These are phyloP conservation scores for Amiota mariae DNA, from an alignment of 2,888 invertebrate species.

Conservation along the genomic window DNA sequence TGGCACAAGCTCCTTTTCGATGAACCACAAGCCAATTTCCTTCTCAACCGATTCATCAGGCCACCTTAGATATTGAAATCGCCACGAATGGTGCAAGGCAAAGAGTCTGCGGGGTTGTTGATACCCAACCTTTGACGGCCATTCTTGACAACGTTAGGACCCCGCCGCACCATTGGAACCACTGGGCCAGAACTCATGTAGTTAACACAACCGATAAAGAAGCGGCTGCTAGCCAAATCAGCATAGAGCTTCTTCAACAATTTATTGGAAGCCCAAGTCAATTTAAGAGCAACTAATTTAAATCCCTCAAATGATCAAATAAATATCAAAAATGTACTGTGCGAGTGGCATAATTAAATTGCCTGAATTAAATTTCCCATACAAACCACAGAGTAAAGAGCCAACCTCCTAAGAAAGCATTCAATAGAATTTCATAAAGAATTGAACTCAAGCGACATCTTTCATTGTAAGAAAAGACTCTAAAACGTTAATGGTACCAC, in stretches of 20 bases:
- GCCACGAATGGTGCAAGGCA: conserved; percentile 97
- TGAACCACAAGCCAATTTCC: conserved; percentile 97
- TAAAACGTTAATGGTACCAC: no score
- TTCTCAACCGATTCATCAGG: conserved; percentile 94
- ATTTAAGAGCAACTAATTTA: conserved; percentile 96
- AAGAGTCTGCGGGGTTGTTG: conserved; percentile 96
- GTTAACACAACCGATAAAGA: conserved; percentile 94
- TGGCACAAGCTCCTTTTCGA: conserved; percentile 84
- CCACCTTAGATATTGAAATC: conserved; percentile 97
- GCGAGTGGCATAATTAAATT: no score
- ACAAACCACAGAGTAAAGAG: no score
- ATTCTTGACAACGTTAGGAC: conserved; percentile 93
- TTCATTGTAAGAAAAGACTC: no score
- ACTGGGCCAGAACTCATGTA: conserved; percentile 98
- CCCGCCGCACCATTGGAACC: conserved; percentile 98
- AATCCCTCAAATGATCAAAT: no score
- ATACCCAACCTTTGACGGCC: conserved; percentile 97
- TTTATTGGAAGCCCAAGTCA: conserved; percentile 90
- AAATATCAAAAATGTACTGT: no score
- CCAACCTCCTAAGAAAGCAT: no score
- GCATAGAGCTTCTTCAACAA: conserved; percentile 94
- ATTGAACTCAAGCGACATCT: no score
- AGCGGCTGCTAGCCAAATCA: conserved; percentile 90
- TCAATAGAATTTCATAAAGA: no score
- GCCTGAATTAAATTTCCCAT: no score